These are phyloP conservation scores for Chrysomallon squamiferum DNA, from an alignment of 1,140 invertebrate genomes.

Conservation along the genomic window DNA sequence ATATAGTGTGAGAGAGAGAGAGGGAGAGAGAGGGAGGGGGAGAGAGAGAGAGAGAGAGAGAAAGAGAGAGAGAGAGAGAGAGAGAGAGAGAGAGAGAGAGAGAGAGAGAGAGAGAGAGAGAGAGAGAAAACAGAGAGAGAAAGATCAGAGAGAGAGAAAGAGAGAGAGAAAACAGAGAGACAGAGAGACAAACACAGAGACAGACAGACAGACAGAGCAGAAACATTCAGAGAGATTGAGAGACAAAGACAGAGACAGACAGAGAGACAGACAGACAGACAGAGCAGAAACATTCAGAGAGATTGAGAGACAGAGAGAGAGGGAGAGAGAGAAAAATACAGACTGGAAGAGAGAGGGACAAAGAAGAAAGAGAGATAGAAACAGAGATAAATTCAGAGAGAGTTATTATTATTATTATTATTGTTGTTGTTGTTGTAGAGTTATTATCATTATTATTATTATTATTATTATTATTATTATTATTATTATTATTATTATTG, in stretches of 20 bases:
- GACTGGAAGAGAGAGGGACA: no score
- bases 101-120: slow-evolving; percentile 6
- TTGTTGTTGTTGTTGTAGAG: no score
- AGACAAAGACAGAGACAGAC: background rate
- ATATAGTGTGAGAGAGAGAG: background rate
- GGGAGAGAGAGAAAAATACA: background rate
- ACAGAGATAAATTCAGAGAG: no score
- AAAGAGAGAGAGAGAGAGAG: slow-evolving; percentile 3
- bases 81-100: slow-evolving; percentile 6
- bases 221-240: background rate
- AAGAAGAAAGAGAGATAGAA: no score
- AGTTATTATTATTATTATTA: no score
- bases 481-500: no score
- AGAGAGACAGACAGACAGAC: background rate
- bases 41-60: no score
- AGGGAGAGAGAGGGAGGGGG: no score
- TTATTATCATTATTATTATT: no score
- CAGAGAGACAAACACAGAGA: background rate
- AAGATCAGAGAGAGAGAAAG: background rate
- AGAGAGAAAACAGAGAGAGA: background rate
- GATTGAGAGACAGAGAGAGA: background rate
- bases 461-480: no score
- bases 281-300: background rate
- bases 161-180: background rate
- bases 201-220: background rate